These are phyloP conservation scores for Onychostruthus taczanowskii DNA, from an alignment of 2,113 vertebrate species.

Conservation along the genomic window DNA sequence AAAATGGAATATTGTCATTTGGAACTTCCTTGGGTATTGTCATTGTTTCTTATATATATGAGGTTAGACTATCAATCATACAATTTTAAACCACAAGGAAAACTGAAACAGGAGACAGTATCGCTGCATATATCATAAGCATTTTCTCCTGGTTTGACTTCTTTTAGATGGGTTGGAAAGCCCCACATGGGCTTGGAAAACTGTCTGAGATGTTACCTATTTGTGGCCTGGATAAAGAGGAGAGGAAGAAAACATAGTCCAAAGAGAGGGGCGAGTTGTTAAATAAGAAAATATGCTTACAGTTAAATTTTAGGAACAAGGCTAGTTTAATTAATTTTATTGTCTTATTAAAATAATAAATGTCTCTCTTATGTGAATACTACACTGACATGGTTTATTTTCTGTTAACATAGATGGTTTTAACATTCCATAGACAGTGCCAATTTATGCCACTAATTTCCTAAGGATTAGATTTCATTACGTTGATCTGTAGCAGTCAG, in stretches of 20 bases:
- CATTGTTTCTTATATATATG: neutral
- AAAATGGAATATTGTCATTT: neutral
- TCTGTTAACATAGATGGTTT: neutral
- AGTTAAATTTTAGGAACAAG: neutral
- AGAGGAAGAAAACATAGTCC: neutral
- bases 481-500: neutral
- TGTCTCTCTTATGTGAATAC: neutral
- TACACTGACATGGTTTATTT: neutral
- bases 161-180: neutral
- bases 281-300: neutral
- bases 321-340: neutral
- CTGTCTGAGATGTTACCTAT: neutral
- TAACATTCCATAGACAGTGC: neutral
- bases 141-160: neutral
- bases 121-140: neutral
- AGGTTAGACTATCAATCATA: neutral
- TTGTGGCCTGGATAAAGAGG: neutral
- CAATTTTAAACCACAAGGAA: neutral
- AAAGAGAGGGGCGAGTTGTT: neutral
- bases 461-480: neutral
- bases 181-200: neutral
- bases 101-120: neutral
- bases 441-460: neutral
- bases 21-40: neutral
- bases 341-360: neutral